Conservation (phyloP, 2,797 vertebrate species). For the Anabacerthia variegaticeps region DNA sequence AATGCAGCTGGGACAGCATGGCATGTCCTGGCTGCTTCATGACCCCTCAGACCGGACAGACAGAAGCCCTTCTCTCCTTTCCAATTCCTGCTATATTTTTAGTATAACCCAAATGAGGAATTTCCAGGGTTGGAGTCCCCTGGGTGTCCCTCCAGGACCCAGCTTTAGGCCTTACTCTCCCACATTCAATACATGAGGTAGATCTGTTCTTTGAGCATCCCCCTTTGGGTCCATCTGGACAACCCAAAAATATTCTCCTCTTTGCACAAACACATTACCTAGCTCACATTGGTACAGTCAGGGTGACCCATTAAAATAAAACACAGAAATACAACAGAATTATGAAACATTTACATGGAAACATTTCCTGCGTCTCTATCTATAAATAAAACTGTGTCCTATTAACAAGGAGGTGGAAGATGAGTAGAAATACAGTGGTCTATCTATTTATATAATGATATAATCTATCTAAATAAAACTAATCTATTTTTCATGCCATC, state of each 20-base stretch:
- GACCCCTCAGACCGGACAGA: background rate
- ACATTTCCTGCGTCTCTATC: constrained; percentile 28
- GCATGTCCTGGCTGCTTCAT: background rate
- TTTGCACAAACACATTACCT: background rate
- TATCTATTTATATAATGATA: constrained; percentile 70
- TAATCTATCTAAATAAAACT: constrained; percentile 71
- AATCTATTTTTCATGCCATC: constrained; percentile 71
- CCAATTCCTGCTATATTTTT: background rate
- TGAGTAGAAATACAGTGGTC: constrained; percentile 65
- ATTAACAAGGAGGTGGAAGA: constrained; percentile 67
- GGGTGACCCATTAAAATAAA: constrained; percentile 6
- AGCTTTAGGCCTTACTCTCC: background rate
- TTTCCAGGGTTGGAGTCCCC: background rate
- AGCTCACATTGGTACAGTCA: accelerated
- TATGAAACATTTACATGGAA: constrained; percentile 63
- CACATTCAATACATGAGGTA: background rate
- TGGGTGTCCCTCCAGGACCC: background rate
- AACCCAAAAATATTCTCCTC: background rate
- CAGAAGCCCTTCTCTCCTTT: background rate
- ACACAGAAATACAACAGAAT: background rate
- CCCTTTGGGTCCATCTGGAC: background rate
- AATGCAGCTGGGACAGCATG: accelerated
- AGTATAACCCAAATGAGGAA: background rate
- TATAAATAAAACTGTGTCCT: constrained; percentile 66
- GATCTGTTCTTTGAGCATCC: background rate